Evolutionary conservation across 2,797 vertebrate genomes (phyloP).

Genomic region (Simalia tracyae): DNA sequence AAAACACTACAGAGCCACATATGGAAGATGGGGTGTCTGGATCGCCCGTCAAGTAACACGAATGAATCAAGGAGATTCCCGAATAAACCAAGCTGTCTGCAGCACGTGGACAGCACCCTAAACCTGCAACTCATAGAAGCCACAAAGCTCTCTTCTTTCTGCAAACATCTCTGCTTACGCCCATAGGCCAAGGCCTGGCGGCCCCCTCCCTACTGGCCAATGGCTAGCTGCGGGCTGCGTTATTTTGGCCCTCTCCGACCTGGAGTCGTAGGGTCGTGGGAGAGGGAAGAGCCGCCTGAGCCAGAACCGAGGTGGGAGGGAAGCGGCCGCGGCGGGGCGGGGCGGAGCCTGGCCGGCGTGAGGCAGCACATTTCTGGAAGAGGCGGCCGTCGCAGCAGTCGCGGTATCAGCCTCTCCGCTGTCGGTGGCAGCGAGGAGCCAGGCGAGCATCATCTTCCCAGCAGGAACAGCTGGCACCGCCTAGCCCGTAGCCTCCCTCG

Average conservation of each 20-base stretch:
- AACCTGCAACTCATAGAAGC: neutral
- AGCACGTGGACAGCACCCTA: too few relatives aligned
- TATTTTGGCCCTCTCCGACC: neutral
- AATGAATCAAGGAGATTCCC: neutral
- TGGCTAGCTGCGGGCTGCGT: neutral
- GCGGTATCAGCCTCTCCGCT: constrained; percentile 12
- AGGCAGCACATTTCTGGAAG: constrained; percentile 73
- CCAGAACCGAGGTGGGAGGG: constrained; percentile 34
- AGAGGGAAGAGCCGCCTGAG: constrained; percentile 45
- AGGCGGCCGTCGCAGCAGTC: constrained; percentile 14
- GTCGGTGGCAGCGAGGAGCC: neutral
- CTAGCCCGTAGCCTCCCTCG: neutral
- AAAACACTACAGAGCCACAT: neutral
- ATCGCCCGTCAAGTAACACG: neutral
- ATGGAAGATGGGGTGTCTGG: neutral
- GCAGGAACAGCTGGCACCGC: constrained; percentile 1
- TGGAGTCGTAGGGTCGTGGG: neutral
- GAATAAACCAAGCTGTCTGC: neutral
- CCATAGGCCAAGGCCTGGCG: neutral
- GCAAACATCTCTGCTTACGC: too few relatives aligned
- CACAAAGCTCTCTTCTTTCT: neutral
- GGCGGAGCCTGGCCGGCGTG: constrained; percentile 71
- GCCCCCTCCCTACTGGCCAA: too few relatives aligned
- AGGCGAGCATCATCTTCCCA: neutral
- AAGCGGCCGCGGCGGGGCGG: constrained; percentile 51